These are phyloP conservation scores for Drosophila cardini DNA, from an alignment of 1,140 invertebrate genomes.

Conservation along the genomic window DNA sequence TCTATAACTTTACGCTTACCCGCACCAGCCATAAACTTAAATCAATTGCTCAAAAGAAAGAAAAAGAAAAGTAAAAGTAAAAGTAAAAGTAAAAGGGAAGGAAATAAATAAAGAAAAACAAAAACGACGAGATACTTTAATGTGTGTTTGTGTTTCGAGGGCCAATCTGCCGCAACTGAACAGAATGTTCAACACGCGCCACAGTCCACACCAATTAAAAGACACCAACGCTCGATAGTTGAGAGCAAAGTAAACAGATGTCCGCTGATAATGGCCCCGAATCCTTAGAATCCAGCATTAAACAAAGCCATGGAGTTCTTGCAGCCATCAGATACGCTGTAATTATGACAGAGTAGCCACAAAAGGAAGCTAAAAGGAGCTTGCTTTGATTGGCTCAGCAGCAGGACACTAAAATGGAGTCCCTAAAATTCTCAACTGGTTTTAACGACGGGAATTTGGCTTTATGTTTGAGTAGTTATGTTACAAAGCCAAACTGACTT, in stretches of 20 bases:
- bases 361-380: background rate
- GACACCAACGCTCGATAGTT: constrained; percentile 1
- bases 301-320: background rate
- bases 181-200: constrained; percentile 59
- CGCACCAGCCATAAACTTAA: constrained; percentile 61
- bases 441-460: too few relatives aligned
- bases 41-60: constrained; percentile 61
- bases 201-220: constrained; percentile 52
- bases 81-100: background rate
- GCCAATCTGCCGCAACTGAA: constrained; percentile 30
- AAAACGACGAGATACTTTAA: constrained; percentile 27
- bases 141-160: constrained; percentile 15
- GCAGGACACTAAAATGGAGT: too few relatives aligned
- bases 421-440: too few relatives aligned
- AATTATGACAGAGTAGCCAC: background rate
- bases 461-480: too few relatives aligned
- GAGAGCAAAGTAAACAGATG: constrained; percentile 35
- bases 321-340: constrained; percentile 6
- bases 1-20: constrained; percentile 64
- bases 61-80: too few relatives aligned
- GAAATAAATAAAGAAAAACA: constrained; percentile 1
- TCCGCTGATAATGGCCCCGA: constrained; percentile 16
- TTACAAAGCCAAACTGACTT: too few relatives aligned
- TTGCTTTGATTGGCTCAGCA: too few relatives aligned
- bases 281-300: background rate